Conservation (phyloP, 2,888 invertebrate genomes). For the Rhaphigaster nebulosa region DNA sequence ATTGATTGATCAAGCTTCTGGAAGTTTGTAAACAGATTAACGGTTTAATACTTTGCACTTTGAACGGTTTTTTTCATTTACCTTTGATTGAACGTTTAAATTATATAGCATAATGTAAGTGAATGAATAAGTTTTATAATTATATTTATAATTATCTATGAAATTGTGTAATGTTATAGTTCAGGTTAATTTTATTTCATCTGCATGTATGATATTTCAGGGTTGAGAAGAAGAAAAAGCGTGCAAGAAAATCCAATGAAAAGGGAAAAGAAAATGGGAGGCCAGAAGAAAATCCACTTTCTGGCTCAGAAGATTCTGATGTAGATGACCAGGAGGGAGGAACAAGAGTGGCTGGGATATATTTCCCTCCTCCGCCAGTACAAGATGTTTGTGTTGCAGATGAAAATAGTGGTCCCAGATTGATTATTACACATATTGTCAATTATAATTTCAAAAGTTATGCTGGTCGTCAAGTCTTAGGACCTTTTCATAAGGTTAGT, state of each 20-base stretch:
- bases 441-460: slow-evolving; percentile 98
- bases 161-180: neutral
- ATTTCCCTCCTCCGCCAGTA: slow-evolving; percentile 83
- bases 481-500: slow-evolving; percentile 94
- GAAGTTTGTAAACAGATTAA: neutral
- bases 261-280: neutral
- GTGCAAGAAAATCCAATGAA: slow-evolving; percentile 30
- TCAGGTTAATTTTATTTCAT: neutral
- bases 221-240: slow-evolving; percentile 35
- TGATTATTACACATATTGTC: slow-evolving; percentile 91
- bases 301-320: slow-evolving; percentile 55
- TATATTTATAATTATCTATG: neutral
- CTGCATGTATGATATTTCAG: neutral
- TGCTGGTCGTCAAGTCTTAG: slow-evolving; percentile 84
- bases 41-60: neutral
- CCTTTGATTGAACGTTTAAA: neutral
- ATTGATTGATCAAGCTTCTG: neutral
- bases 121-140: neutral
- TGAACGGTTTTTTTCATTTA: neutral
- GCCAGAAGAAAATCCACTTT: neutral
- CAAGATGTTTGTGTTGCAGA: slow-evolving; percentile 76
- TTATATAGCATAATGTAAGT: neutral
- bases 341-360: slow-evolving; percentile 82
- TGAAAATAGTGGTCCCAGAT: slow-evolving; percentile 82
- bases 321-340: slow-evolving; percentile 72